Base-by-base conservation (phyloP, 1,140 invertebrate genomes). In the Venturia canescens region DNA sequence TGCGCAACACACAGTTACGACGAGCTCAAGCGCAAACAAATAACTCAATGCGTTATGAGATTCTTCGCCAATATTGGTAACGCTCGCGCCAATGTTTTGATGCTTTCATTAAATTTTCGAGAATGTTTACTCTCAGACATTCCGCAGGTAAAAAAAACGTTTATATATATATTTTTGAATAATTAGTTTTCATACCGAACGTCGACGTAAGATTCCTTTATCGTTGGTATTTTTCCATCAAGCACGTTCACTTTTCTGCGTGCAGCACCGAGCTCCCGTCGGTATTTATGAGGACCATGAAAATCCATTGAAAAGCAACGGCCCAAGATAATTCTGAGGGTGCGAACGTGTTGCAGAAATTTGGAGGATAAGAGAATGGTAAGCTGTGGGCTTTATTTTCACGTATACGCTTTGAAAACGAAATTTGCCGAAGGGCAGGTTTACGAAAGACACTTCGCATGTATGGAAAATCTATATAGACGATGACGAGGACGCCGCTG, bases 401-500 rank as follows among this genome's bases (percentile, higher is more conserved):
- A 27, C 53, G 53, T 63, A 26, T 60, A 63, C 53, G 53, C 15
- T 53, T 76, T 16, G 57, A 77, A 63, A 77, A 77, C 34, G 31
- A 66, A 77, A 77, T 69, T 77, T 77, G 57, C 75, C 75, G n/a
- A 26, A 77, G 75, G 75, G 75, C 57, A 77, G 23, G n/a, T 31
- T 31, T 18, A n/a, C 66, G 66, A 21, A 27, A 31, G 26, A 69
- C 15, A 31, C 66, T 69, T 69, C 66, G 31, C 53, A 5, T 69
- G 11, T 44, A 44, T 44, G 38, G 67, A 69, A 69, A 31, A 38
- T 69, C 26, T 27, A 26, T 69, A 18, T 69, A 29, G 21, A 57
- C 18, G 53, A 57, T n/a, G 2, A 57, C 31, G 4, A 21, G 53
- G 29, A 63, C 21, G 29, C n/a, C 50, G 34, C 53, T 75, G 74